Conservation (phyloP, 2,797 vertebrate genomes). For the Apogon hyalosoma region DNA sequence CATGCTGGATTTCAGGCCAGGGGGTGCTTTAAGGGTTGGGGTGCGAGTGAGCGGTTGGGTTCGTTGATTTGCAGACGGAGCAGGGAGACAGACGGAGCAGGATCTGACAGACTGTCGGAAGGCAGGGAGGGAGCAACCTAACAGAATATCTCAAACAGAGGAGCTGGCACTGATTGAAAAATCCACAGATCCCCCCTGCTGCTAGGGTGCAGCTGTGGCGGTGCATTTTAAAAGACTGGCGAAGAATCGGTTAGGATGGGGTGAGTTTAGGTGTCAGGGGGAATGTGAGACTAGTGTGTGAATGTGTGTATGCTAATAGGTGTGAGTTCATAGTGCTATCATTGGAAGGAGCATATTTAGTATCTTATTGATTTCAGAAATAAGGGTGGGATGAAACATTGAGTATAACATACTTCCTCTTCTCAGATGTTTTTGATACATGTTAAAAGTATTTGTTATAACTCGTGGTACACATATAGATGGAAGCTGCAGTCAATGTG, state of each 20-base stretch:
- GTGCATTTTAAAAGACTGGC: slow-evolving; percentile 57
- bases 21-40: slow-evolving; percentile 52
- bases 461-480: too few relatives aligned
- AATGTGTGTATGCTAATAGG: slow-evolving; percentile 8
- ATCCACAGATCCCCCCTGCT: slow-evolving; percentile 55
- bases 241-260: slow-evolving; percentile 45
- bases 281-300: slow-evolving; percentile 43
- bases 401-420: too few relatives aligned
- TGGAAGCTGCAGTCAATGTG: too few relatives aligned
- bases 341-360: slow-evolving; percentile 1
- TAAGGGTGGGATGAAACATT: too few relatives aligned
- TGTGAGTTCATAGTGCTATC: neutral
- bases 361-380: neutral
- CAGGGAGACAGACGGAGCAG: slow-evolving; percentile 45
- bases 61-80: slow-evolving; percentile 62
- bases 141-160: slow-evolving; percentile 59
- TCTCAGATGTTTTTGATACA: too few relatives aligned
- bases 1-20: slow-evolving; percentile 61
- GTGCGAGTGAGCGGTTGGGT: slow-evolving; percentile 44
- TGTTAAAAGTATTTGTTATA: too few relatives aligned
- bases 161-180: slow-evolving; percentile 70
- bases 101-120: slow-evolving; percentile 63
- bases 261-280: slow-evolving; percentile 57
- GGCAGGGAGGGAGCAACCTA: slow-evolving; percentile 55
- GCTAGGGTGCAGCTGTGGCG: slow-evolving; percentile 59